Conservation (phyloP, 2,888 invertebrate species). For the Crepidodera aurea region DNA sequence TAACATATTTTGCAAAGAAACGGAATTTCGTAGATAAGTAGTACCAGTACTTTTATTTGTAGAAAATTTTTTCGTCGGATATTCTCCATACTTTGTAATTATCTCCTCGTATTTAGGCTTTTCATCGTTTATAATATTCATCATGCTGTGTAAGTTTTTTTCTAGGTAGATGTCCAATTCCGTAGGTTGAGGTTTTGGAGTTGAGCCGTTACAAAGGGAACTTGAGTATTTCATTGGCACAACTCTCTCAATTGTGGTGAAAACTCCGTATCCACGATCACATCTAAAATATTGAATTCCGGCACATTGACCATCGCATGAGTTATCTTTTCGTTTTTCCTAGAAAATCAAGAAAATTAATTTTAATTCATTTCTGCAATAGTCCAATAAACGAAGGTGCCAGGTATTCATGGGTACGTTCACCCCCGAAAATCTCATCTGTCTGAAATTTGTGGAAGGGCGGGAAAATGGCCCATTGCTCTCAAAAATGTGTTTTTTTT, state of each 20-base stretch:
- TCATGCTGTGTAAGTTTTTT: conserved; percentile 45
- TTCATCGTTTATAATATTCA: conserved; percentile 38
- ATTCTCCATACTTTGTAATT: conserved; percentile 54
- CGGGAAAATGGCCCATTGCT: no score
- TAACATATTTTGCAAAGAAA: conserved; percentile 56
- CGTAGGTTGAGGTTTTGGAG: conserved; percentile 16
- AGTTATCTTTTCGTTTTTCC: conserved; percentile 56
- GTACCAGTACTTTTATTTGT: conserved; percentile 42
- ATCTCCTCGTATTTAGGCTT: conserved; percentile 52
- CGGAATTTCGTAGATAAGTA: conserved; percentile 50
- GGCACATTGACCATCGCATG: conserved; percentile 57
- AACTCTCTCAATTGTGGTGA: conserved; percentile 59
- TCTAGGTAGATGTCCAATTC: conserved; percentile 47
- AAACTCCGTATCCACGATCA: conserved; percentile 56
- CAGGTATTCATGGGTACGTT: no score
- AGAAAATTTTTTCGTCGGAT: conserved; percentile 45
- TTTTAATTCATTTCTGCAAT: background rate
- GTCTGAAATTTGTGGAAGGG: no score
- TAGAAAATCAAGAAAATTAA: conserved; percentile 37
- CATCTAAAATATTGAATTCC: conserved; percentile 59
- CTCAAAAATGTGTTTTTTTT: no score
- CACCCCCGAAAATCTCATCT: no score
- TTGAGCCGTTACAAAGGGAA: conserved; percentile 27
- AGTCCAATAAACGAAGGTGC: no score
- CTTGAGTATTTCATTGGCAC: conserved; percentile 42